phyloP scores from a whole-genome alignment of 2,888 invertebrate species.

The Synergus itoensis region DNA sequence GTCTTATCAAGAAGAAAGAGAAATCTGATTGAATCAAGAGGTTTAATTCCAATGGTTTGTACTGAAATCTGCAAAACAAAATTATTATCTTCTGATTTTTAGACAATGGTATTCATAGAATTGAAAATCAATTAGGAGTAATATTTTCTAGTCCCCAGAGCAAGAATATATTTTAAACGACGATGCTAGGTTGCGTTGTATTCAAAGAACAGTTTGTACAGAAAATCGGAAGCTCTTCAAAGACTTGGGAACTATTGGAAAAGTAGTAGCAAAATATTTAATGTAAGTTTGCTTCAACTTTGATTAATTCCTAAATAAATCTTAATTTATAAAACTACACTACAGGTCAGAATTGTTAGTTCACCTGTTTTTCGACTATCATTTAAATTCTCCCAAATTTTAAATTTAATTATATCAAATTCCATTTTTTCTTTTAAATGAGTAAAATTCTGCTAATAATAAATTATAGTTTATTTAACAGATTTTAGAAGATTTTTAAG shows the following conservation, averaged over 20 bases:
- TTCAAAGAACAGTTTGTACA: slow-evolving; percentile 72
- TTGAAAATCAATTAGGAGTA: neutral
- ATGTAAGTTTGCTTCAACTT: slow-evolving; percentile 65
- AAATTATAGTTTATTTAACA: too few species aligned
- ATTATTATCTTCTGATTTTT: slow-evolving; percentile 18
- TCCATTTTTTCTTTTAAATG: too few species aligned
- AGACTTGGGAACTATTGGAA: slow-evolving; percentile 68
- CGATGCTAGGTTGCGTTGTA: slow-evolving; percentile 71
- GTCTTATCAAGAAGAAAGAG: slow-evolving; percentile 68
- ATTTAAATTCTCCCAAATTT: too few species aligned
- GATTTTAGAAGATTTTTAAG: too few species aligned
- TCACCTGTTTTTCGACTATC: too few species aligned
- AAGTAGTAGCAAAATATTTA: slow-evolving; percentile 69
- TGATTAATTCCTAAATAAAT: neutral
- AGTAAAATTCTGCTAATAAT: too few species aligned
- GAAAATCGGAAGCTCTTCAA: slow-evolving; percentile 69
- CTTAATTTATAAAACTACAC: too few species aligned
- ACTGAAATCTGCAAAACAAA: slow-evolving; percentile 28
- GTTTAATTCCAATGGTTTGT: slow-evolving; percentile 63
- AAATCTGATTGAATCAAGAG: slow-evolving; percentile 60
- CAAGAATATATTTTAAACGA: slow-evolving; percentile 68
- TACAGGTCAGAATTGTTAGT: too few species aligned
- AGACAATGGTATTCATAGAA: neutral
- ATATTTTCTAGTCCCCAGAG: slow-evolving; percentile 67
- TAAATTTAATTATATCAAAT: too few species aligned